Base-by-base conservation (phyloP, 2,888 invertebrate species). In the Oasisia sp. region DNA sequence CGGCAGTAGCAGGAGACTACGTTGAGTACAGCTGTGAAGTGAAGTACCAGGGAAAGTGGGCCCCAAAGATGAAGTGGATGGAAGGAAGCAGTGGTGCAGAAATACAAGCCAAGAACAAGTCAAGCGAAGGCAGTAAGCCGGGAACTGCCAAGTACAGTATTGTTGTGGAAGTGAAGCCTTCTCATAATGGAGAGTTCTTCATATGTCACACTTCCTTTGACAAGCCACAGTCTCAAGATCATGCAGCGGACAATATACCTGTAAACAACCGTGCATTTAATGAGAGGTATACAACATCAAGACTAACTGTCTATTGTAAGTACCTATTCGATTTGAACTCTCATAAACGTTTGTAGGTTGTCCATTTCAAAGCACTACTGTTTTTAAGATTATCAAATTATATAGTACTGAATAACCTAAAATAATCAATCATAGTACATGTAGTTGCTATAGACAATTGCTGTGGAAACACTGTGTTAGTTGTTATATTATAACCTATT, bases 281-380 rank as follows among this genome's bases (percentile, higher is more conserved):
- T 11, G 1, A 89, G 14, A 11, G 7, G 14, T 89, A 32, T 32
- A 89, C 90, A 7, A 11, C 14, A 32, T 14, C 90, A 89, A 7
- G 14, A 89, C 0, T 89, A 89, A 89, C 32, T 89, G 90, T 89
- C 14, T 89, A 89, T 89, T 89, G 90, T 89, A 89, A 89, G 90
- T 89, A 89, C 9, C 11, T 89, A 32, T 89, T 7, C 14, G 90
- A 14, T 0, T 14, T 11, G 7, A 89, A 89, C 7, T 89, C 9
- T 50, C 12, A 50, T 50, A 12, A 11, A 50, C 12, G 50, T 50
- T 50, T n/a, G n/a, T n/a, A n/a, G n/a, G n/a, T n/a, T n/a, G n/a
- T n/a, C n/a, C n/a, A n/a, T n/a, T n/a, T n/a, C n/a, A n/a, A n/a
- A n/a, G n/a, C n/a, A n/a, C n/a, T n/a, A n/a, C n/a, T n/a, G n/a